Evolutionary conservation across 1,140 invertebrate species (phyloP).

Genomic region (Drosophila auraria): DNA sequence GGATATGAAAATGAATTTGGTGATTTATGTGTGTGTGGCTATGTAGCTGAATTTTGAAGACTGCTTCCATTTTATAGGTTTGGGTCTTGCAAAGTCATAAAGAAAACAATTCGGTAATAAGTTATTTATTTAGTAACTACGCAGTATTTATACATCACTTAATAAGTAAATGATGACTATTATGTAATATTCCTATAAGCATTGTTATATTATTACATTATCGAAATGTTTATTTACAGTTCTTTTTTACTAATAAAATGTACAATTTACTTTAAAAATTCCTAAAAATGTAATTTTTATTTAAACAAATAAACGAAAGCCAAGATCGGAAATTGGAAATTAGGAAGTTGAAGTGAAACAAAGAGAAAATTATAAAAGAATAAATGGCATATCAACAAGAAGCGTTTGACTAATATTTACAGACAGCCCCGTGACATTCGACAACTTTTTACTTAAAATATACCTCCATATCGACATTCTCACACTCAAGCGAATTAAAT

Average conservation of each 20-base stretch:
- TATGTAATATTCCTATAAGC: slow-evolving; percentile 77
- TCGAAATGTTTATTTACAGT: slow-evolving; percentile 82
- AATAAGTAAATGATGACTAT: slow-evolving; percentile 67
- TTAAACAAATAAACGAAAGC: slow-evolving; percentile 73
- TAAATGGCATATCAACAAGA: slow-evolving; percentile 77
- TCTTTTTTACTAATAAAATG: slow-evolving; percentile 76
- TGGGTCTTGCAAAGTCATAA: neutral
- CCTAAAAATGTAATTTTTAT: slow-evolving; percentile 64
- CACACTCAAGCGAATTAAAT: slow-evolving; percentile 56
- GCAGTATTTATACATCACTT: slow-evolving; percentile 76
- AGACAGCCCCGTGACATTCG: slow-evolving; percentile 69
- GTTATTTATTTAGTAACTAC: slow-evolving; percentile 82
- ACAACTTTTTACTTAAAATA: slow-evolving; percentile 69
- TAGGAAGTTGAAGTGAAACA: slow-evolving; percentile 59
- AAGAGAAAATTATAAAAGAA: slow-evolving; percentile 57
- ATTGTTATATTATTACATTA: slow-evolving; percentile 74
- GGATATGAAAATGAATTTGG: neutral
- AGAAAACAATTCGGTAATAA: slow-evolving; percentile 69
- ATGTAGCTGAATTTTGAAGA: neutral
- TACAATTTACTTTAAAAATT: slow-evolving; percentile 80
- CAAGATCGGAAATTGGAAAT: slow-evolving; percentile 49
- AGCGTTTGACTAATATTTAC: slow-evolving; percentile 82
- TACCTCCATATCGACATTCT: slow-evolving; percentile 57
- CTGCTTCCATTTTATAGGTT: neutral
- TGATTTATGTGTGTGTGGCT: neutral